Evolutionary conservation across 2,888 invertebrate genomes (phyloP).

Genomic region (Chirona hameri): DNA sequence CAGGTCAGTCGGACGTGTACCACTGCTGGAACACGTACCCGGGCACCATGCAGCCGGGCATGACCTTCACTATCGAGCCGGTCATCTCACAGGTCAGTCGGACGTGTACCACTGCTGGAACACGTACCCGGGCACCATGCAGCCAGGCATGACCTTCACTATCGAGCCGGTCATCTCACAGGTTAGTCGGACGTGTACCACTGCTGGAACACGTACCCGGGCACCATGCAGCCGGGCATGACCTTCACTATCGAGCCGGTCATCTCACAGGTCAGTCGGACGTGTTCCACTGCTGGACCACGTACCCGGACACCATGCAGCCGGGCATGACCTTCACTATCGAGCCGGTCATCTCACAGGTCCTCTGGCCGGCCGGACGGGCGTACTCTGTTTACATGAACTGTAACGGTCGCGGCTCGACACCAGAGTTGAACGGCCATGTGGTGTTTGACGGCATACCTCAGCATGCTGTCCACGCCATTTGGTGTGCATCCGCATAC

Average conservation of each 20-base stretch:
- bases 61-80: constrained; percentile 95
- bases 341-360: constrained; percentile 78
- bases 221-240: too few species aligned
- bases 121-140: constrained; percentile 55
- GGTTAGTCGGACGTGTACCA: constrained; percentile 55
- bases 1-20: constrained; percentile 53
- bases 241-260: too few species aligned
- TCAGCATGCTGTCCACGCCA: too few species aligned
- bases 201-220: constrained; percentile 45
- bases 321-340: constrained; percentile 94
- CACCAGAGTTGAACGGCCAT: too few species aligned
- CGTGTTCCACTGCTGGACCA: too few species aligned
- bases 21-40: constrained; percentile 54
- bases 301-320: constrained; percentile 67
- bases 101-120: constrained; percentile 57
- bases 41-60: constrained; percentile 69
- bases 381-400: too few species aligned
- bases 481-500: too few species aligned
- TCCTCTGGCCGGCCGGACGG: background rate
- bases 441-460: too few species aligned
- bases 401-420: too few species aligned
- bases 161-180: constrained; percentile 85
- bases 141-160: constrained; percentile 89
- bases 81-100: constrained; percentile 62
- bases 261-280: too few species aligned